Base-by-base conservation (phyloP, 2,797 vertebrate species). In the Schizopygopsis pylzovi region DNA sequence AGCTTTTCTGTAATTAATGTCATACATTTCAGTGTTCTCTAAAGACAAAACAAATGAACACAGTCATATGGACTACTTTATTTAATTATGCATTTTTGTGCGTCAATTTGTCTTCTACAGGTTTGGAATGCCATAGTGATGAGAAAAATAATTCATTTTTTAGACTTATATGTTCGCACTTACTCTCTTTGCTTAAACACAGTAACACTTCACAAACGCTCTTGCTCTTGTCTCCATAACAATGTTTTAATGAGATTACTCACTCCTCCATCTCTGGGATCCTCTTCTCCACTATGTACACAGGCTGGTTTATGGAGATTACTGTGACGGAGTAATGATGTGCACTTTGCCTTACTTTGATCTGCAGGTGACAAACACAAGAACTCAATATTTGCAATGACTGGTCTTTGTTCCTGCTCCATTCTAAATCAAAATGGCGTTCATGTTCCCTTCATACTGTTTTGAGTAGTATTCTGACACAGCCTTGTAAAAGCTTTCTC, bases 221-320 rank as follows among this genome's bases (percentile, higher is more conserved):
- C 12, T 63, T 11, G 2, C 20, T 56, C 39, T 39, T 45, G 3
- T 12, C 59, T 61, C n/a, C 4, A 4, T 13, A 13, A 63, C 12
- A 28, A 1, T 9, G 0, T 16, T 43, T 71, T 39, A 43, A 6
- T 70, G 0, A 68, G 28, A 39, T 39, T 20, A 52, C 91, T 89
- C 90, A 97, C 96, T 83, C 89, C 89, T 94, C 90, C 61, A 96
- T 10, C 82, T 94, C 82, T 5, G 1, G 22, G 15, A 91, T 28
- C 7, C 93, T 93, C 59, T 43, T 91, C 89, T 96, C 93, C 85
- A 96, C 95, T 0, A 1, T n/a, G 9, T 95, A 93, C 28, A 89
- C 87, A 0, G 91, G 92, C 89, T 91, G 93, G 88, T 94, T 95
- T 4, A 96, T 52, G 15, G 88, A 90, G 82, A 96, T 85, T 61